Percentiles rank a stretch among this genome's conserved stretches.
These are phyloP conservation scores for Andinoacara biseriatus DNA, from an alignment of 2,113 vertebrate species.

Conservation along the genomic window DNA sequence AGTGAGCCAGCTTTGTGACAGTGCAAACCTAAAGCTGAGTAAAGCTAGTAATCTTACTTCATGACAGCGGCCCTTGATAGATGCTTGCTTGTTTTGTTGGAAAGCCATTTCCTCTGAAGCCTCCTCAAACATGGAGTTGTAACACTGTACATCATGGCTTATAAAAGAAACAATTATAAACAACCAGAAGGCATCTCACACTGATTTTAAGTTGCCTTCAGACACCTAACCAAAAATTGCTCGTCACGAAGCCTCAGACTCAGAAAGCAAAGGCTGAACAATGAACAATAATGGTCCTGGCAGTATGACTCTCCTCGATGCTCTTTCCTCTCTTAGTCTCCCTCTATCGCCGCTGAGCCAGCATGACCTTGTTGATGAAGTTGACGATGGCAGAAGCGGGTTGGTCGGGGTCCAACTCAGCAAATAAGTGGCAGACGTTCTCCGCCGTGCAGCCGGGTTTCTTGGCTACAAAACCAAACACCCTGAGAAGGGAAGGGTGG, in stretches of 20 bases:
- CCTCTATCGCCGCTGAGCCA: slow-evolving; percentile 82
- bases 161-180: neutral
- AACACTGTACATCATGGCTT: slow-evolving; percentile 11
- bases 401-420: slow-evolving; percentile 91
- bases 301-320: neutral
- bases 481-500: slow-evolving; percentile 68
- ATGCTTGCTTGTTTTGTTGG: neutral
- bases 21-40: neutral
- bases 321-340: neutral
- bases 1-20: neutral
- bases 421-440: slow-evolving; percentile 93
- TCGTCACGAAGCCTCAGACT: neutral
- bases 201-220: neutral
- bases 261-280: neutral
- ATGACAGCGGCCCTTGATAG: neutral
- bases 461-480: slow-evolving; percentile 93
- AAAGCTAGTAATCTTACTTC: neutral
- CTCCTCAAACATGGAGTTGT: slow-evolving; percentile 24
- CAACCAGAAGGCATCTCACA: neutral
- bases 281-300: neutral
- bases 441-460: slow-evolving; percentile 88
- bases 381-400: slow-evolving; percentile 90
- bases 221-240: neutral
- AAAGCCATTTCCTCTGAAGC: slow-evolving; percentile 4
- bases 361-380: slow-evolving; percentile 94